Percentiles rank a stretch among this genome's conserved stretches.
phyloP scores from a whole-genome alignment of 2,888 invertebrate genomes.

The Temnothorax rugatulus region DNA sequence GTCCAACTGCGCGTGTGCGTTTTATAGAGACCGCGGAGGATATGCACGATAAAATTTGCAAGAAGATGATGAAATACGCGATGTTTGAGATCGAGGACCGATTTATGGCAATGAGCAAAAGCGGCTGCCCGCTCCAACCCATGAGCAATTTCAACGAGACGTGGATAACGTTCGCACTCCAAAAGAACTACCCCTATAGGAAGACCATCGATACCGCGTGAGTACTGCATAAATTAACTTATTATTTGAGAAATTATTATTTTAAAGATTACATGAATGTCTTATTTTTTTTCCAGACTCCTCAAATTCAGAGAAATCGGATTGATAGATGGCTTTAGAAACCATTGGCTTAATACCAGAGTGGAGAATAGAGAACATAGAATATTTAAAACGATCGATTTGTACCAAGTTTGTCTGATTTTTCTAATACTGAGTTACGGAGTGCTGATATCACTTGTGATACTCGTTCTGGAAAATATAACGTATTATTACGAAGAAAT shows the following conservation, averaged over 20 bases:
- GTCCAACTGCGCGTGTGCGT: neutral
- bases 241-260: neutral
- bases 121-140: constrained; percentile 50
- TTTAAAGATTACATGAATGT: neutral
- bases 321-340: constrained; percentile 52
- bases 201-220: constrained; percentile 66
- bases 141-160: constrained; percentile 53
- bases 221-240: constrained; percentile 13
- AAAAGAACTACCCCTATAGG: constrained; percentile 63
- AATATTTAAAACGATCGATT: constrained; percentile 60
- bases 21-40: neutral
- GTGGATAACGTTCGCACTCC: constrained; percentile 64
- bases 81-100: constrained; percentile 65
- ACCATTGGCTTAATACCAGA: constrained; percentile 42
- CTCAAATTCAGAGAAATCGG: constrained; percentile 70
- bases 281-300: constrained; percentile 61
- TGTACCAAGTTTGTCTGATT: constrained; percentile 66
- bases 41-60: constrained; percentile 59
- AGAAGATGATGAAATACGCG: constrained; percentile 44
- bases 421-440: constrained; percentile 64
- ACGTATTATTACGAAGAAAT: constrained; percentile 13
- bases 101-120: constrained; percentile 45
- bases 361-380: accelerated
- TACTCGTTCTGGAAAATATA: constrained; percentile 60
- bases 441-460: constrained; percentile 56